These are phyloP conservation scores for Calosoma granatense DNA, from an alignment of 1,140 invertebrate genomes.

Conservation along the genomic window DNA sequence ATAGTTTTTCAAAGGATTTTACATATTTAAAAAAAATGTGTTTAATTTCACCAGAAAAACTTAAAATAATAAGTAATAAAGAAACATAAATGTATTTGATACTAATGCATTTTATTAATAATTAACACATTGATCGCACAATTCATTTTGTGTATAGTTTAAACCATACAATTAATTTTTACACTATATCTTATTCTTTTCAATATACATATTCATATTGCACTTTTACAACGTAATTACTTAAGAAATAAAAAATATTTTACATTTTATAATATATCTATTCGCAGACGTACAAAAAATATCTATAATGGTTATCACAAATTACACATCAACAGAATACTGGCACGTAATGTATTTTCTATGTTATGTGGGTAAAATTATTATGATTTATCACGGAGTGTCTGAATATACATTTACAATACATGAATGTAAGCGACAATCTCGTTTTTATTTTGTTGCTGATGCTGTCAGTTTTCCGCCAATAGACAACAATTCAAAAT, in stretches of 20 bases:
- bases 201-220: neutral
- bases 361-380: neutral
- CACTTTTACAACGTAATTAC: conserved; percentile 7
- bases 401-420: no score
- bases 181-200: neutral
- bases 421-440: no score
- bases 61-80: neutral
- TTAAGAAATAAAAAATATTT: neutral
- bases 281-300: conserved; percentile 1
- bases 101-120: neutral
- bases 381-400: no score
- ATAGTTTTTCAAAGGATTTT: no score
- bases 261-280: neutral
- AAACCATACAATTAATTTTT: neutral
- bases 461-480: no score
- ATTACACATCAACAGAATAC: conserved; percentile 1
- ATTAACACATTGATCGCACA: conserved; percentile 7
- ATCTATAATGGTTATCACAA: conserved; percentile 5
- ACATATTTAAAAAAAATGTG: no score
- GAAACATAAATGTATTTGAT: neutral
- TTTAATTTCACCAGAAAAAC: neutral
- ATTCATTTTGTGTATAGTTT: neutral
- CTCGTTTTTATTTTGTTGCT: no score
- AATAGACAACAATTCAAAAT: no score
- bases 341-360: neutral